Percentiles rank a stretch among this genome's conserved stretches.
Conservation (phyloP, 1,140 invertebrate genomes). For the Homalodisca vitripennis region DNA sequence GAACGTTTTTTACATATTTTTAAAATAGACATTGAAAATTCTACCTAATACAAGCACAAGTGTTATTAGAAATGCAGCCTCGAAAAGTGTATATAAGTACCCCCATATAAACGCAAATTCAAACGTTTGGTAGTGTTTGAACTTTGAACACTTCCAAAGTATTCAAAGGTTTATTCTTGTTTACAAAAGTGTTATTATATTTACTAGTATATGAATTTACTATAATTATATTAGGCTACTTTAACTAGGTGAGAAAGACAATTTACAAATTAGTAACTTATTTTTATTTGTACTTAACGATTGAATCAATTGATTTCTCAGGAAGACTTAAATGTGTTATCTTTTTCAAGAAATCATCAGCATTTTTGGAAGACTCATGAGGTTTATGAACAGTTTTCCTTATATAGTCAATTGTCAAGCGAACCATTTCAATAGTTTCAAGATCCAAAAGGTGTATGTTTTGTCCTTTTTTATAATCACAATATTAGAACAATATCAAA, state of each 20-base stretch:
- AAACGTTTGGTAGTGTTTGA: background rate
- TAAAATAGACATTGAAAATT: too few relatives aligned
- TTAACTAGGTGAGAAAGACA: background rate
- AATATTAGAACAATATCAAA: too few relatives aligned
- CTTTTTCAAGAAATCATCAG: background rate
- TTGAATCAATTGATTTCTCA: conserved; percentile 9
- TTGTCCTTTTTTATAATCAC: too few relatives aligned
- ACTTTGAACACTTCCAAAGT: background rate
- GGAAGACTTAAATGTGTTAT: conserved; percentile 8
- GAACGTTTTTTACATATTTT: too few relatives aligned
- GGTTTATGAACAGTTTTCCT: background rate
- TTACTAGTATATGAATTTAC: background rate
- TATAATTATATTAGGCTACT: background rate
- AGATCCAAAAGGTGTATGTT: too few relatives aligned
- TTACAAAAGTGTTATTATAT: background rate
- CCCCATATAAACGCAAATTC: background rate
- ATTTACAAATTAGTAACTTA: too few relatives aligned
- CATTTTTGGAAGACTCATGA: background rate
- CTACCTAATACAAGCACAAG: too few relatives aligned
- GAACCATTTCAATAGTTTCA: too few relatives aligned
- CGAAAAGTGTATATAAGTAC: too few relatives aligned
- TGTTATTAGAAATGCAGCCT: too few relatives aligned
- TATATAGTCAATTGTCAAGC: background rate
- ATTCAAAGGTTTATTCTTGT: background rate
- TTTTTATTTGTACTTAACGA: conserved; percentile 9